Conservation (phyloP, 1,140 invertebrate genomes). For the Lysiphlebus fabarum region DNA sequence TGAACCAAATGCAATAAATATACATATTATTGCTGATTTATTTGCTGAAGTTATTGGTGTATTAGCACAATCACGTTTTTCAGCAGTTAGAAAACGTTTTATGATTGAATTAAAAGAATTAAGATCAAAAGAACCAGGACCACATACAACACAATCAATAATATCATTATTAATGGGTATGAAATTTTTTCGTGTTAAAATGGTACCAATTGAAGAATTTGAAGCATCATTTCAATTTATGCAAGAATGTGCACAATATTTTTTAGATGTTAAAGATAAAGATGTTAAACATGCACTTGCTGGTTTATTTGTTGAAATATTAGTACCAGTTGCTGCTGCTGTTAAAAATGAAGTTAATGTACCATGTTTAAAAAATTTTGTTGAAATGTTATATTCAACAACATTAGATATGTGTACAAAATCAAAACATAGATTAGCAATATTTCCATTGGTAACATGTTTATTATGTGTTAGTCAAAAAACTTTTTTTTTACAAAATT, state of each 20-base stretch:
- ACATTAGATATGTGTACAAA: conserved; percentile 96
- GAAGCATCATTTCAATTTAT: conserved; percentile 98
- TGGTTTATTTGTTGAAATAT: conserved; percentile 96
- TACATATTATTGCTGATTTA: conserved; percentile 94
- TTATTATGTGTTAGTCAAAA: conserved; percentile 97
- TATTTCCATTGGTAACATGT: conserved; percentile 97
- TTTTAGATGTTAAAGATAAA: conserved; percentile 97
- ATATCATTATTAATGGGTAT: conserved; percentile 98
- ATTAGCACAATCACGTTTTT: conserved; percentile 92
- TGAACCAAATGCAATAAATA: conserved; percentile 90
- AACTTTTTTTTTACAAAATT: conserved; percentile 94
- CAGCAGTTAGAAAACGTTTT: conserved; percentile 89
- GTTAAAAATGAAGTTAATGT: conserved; percentile 99
- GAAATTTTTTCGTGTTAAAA: conserved; percentile 98
- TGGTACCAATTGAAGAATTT: conserved; percentile 99
- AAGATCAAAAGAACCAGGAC: conserved; percentile 78
- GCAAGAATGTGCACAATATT: conserved; percentile 97
- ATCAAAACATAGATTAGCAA: conserved; percentile 92
- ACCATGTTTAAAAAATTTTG: conserved; percentile 97
- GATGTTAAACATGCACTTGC: conserved; percentile 98
- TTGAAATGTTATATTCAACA: conserved; percentile 94
- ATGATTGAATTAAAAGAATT: conserved; percentile 91
- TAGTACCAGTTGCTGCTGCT: conserved; percentile 95
- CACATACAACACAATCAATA: conserved; percentile 89
- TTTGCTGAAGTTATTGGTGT: conserved; percentile 98